These are phyloP conservation scores for Pseudomyrmex flavicornis DNA, from an alignment of 1,140 invertebrate species.

Conservation along the genomic window DNA sequence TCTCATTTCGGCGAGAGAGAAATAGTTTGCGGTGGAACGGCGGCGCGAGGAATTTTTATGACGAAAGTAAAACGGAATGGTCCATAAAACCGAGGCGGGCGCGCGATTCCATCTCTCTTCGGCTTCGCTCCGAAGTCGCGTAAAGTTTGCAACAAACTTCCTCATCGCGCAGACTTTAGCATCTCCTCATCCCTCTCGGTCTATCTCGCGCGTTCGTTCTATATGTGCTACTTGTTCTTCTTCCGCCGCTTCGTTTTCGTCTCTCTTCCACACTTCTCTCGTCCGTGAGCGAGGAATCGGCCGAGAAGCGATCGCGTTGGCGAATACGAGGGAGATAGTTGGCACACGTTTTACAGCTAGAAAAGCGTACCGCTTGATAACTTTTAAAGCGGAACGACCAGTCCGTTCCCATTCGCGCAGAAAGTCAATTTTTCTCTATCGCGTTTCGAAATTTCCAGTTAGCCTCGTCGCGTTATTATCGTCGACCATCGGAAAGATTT, in stretches of 20 bases:
- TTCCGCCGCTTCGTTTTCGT: slow-evolving; percentile 12
- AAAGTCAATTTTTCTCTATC: slow-evolving; percentile 4
- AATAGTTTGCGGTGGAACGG: slow-evolving; percentile 57
- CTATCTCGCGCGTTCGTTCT: background rate
- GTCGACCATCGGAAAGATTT: too few relatives aligned
- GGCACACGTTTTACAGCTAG: slow-evolving; percentile 62
- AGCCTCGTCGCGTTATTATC: too few relatives aligned
- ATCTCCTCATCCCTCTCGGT: background rate
- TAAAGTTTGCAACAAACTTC: slow-evolving; percentile 72
- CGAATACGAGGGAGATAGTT: slow-evolving; percentile 55
- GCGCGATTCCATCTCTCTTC: slow-evolving; percentile 70
- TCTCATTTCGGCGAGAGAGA: slow-evolving; percentile 11
- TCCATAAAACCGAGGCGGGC: slow-evolving; percentile 65
- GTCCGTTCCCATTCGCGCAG: slow-evolving; percentile 8
- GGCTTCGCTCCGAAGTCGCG: slow-evolving; percentile 53
- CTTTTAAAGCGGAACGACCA: slow-evolving; percentile 57
- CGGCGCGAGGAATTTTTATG: slow-evolving; percentile 71
- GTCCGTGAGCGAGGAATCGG: slow-evolving; percentile 19
- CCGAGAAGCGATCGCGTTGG: slow-evolving; percentile 53
- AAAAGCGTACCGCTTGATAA: slow-evolving; percentile 54
- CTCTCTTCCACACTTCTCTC: slow-evolving; percentile 1
- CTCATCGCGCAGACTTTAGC: slow-evolving; percentile 60
- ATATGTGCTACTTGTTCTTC: slow-evolving; percentile 4
- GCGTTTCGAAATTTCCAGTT: slow-evolving; percentile 27
- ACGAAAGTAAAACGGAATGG: slow-evolving; percentile 73